Base-by-base conservation (phyloP, 2,113 vertebrate genomes). In the Setophaga coronata region DNA sequence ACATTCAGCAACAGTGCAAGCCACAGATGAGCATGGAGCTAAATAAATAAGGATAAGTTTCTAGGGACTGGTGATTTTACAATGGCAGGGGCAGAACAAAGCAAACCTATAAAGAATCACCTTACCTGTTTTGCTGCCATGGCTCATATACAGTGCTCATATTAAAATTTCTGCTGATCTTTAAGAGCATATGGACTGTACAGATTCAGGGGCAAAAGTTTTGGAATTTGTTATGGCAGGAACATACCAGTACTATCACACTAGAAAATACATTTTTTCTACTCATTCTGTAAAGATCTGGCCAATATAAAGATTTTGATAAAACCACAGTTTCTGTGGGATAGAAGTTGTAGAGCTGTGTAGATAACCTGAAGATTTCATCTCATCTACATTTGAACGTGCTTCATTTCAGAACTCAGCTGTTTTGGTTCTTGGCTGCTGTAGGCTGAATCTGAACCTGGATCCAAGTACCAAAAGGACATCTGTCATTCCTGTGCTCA, bases 401-500 rank as follows among this genome's bases (percentile, higher is more conserved):
- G 47, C 61, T 95, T 45, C 42, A 36, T 85, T 85, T 85, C 50
- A 82, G 67, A 85, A 62, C 87, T 96, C 93, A 91, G 48, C 84
- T 82, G 64, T 76, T 95, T 31, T 10, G 61, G 26, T 90, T 90
- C 61, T 94, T 93, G 89, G 83, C 72, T 96, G 89, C 40, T 2
- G 6, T 61, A 67, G 71, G 58, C 62, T 89, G 67, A 78, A 81
- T 82, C 51, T 93, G 78, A 89, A 87, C 78, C 78, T 72, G 62
- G 26, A 93, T 91, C 78, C 50, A 76, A 95, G 87, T 72, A 80
- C 65, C 0, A 0, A 54, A 69, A 69, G 70, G 74, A 93, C 95
- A 96, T 96, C 93, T 94, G 87, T 85, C 81, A 57, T 85, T 88
- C 66, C 74, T 88, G 17, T 62, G 64, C 72, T 86, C 51, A 54